A percentile compares a stretch with the other conserved stretches of the same genome.
phyloP scores from a whole-genome alignment of 2,797 vertebrate species.

The Nyctibius grandis region DNA sequence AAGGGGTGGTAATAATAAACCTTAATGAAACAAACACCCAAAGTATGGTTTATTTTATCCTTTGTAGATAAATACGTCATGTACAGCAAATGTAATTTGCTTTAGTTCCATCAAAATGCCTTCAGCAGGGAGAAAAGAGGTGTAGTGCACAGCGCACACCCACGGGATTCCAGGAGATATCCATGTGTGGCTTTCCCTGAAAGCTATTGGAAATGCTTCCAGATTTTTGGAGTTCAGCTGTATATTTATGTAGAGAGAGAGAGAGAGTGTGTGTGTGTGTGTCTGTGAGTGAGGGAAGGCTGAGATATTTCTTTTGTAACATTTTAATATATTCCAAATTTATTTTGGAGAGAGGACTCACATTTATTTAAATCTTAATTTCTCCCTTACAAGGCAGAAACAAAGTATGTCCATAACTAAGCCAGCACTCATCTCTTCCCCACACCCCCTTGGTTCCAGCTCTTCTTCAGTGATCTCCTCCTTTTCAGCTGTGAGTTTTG shows the following conservation, averaged over 20 bases:
- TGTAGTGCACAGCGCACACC: not conserved
- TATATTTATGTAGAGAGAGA: not conserved
- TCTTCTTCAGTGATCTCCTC: not conserved
- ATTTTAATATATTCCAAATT: constrained; percentile 35
- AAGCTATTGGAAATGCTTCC: not conserved
- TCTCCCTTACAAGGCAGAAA: constrained; percentile 63
- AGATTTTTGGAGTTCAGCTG: constrained; percentile 5
- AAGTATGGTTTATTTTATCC: not conserved
- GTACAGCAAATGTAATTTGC: not conserved
- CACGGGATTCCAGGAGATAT: not conserved
- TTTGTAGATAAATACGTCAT: not conserved
- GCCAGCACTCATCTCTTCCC: not conserved
- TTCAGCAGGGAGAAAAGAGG: not conserved
- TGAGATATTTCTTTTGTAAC: constrained; percentile 6
- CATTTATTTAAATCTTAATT: constrained; percentile 38
- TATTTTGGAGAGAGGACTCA: constrained; percentile 47
- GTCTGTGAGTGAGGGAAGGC: not conserved
- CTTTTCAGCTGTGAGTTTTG: not conserved
- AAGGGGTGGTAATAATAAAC: not conserved
- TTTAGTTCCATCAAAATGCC: not conserved
- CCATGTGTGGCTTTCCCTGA: not conserved
- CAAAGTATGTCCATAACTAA: constrained; percentile 9
- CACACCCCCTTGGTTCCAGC: not conserved
- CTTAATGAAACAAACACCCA: not conserved
- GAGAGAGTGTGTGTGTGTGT: not conserved